Evolutionary conservation across 2,888 invertebrate species (phyloP).

Genomic region (Drosophila nr. fundita): DNA sequence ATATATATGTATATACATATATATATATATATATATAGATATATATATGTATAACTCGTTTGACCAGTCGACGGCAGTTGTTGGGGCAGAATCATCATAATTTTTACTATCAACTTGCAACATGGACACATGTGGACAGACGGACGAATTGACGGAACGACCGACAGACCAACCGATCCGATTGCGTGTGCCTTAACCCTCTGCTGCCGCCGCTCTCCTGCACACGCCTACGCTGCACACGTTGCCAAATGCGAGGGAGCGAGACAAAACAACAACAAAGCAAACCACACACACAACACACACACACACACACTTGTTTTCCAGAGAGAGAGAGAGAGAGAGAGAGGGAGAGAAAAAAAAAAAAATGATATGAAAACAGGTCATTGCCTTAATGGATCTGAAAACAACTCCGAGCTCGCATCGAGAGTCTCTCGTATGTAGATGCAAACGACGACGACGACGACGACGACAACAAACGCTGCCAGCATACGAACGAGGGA

Average conservation of each 20-base stretch:
- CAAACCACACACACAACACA: conserved; percentile 34
- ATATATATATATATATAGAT: conserved; percentile 33
- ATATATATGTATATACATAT: conserved; percentile 15
- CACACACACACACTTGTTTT: conserved; percentile 24
- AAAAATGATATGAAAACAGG: conserved; percentile 82
- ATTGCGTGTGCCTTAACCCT: conserved; percentile 70
- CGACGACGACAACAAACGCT: conserved; percentile 58
- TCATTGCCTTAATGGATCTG: conserved; percentile 83
- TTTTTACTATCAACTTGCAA: conserved; percentile 82
- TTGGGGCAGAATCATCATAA: conserved; percentile 80
- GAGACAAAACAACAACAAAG: conserved; percentile 82
- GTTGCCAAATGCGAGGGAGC: conserved; percentile 47
- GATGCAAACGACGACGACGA: conserved; percentile 65
- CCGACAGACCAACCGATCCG: conserved; percentile 42
- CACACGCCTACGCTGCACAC: conserved; percentile 57
- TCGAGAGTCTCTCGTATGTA: conserved; percentile 46
- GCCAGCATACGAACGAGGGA: conserved; percentile 70
- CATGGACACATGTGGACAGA: conserved; percentile 70
- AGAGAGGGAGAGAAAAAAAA: conserved; percentile 43
- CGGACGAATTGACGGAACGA: conserved; percentile 9
- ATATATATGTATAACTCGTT: conserved; percentile 60
- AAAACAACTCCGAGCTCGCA: conserved; percentile 37
- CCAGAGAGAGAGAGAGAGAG: neutral
- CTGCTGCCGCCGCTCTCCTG: conserved; percentile 31
- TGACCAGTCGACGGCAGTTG: conserved; percentile 70